These are phyloP conservation scores for Tenualosa ilisha DNA, from an alignment of 2,797 vertebrate genomes.

Conservation along the genomic window DNA sequence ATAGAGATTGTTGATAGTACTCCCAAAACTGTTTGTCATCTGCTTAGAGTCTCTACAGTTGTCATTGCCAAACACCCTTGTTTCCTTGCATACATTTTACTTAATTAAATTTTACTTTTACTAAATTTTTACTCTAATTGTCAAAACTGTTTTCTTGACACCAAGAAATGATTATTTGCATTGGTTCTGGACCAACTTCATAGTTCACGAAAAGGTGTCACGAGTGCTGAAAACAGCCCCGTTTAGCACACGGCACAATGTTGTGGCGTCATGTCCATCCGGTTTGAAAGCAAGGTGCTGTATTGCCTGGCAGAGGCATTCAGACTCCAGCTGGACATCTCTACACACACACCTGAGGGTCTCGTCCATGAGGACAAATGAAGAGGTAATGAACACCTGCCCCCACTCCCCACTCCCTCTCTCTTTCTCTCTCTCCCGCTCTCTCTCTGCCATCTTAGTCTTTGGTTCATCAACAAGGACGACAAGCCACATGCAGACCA, in stretches of 20 bases:
- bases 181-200: background rate
- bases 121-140: too few relatives aligned
- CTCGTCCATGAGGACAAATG: background rate
- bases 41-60: background rate
- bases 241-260: background rate
- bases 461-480: background rate
- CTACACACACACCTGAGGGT: background rate
- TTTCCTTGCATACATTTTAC: background rate
- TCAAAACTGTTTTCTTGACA: too few relatives aligned
- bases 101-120: too few relatives aligned
- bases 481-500: background rate
- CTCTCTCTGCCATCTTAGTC: background rate
- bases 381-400: slow-evolving; percentile 1
- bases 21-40: too few relatives aligned
- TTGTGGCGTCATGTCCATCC: background rate
- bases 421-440: background rate
- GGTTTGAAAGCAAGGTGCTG: background rate
- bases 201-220: background rate
- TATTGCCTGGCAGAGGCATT: background rate
- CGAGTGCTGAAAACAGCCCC: background rate
- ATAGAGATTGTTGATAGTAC: too few relatives aligned
- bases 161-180: background rate
- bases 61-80: background rate
- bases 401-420: background rate
- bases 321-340: background rate